These are phyloP conservation scores for Sylvicapra grimmia DNA, from an alignment of 2,113 vertebrate species.

Conservation along the genomic window DNA sequence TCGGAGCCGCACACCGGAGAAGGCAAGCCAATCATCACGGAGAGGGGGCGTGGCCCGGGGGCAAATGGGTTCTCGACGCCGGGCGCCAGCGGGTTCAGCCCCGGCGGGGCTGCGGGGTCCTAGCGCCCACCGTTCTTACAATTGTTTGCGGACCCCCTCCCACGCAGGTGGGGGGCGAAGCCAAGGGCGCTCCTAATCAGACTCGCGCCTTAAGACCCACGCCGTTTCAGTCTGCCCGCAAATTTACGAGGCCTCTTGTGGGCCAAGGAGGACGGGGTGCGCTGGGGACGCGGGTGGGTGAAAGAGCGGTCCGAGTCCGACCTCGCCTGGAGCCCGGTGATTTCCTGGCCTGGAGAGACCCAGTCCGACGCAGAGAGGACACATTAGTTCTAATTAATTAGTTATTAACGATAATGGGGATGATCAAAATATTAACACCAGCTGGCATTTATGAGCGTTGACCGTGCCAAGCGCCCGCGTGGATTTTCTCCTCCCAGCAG, in stretches of 20 bases:
- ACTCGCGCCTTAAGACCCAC: background rate
- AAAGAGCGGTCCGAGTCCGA: background rate
- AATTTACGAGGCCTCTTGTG: background rate
- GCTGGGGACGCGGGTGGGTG: background rate
- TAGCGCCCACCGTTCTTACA: background rate
- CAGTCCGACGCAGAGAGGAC: background rate
- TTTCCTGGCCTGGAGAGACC: background rate
- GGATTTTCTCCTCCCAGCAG: background rate
- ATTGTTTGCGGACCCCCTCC: background rate
- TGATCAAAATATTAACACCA: background rate
- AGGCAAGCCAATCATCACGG: background rate
- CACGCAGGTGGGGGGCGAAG: too few species aligned
- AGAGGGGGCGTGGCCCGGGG: background rate
- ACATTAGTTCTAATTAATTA: conserved; percentile 50
- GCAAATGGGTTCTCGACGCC: rapidly evolving
- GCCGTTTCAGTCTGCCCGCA: background rate
- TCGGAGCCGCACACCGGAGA: background rate
- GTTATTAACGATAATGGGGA: background rate
- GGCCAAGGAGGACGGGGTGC: background rate
- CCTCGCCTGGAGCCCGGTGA: background rate
- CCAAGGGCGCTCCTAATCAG: background rate
- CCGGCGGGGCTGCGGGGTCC: background rate
- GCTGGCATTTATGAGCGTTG: conserved; percentile 14
- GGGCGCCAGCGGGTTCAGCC: rapidly evolving
- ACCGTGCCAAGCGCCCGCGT: conserved; percentile 33